Evolutionary conservation across 2,113 vertebrate species (phyloP), one percentile per base, ranked within the genome.

Genomic region (Cygnus buccinator): DNA sequence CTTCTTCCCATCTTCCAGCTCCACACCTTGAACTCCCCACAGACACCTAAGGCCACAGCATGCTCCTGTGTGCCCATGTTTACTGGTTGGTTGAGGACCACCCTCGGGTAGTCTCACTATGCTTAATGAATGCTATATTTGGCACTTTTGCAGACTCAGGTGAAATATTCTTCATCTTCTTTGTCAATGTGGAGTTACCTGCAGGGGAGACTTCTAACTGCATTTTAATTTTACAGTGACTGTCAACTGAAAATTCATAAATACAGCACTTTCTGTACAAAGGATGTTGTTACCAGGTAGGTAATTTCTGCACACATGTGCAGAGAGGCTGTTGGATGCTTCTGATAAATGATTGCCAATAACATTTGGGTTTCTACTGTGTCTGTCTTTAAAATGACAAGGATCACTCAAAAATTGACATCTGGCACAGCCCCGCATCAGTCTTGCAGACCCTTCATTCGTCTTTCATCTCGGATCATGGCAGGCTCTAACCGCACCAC

Each of bases 331-430:
- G 58, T 89, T 94, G 94, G 84, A 96, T 85, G 71, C 71, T 65
- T 84, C 93, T 80, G 68, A 91, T 90, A 78, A 96, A 96, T 15
- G 16, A 52, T 66, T 57, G 11, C 73, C 73, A 68, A 89, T 84
- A 77, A 76, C 82, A 57, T 59, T 84, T 72, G 77, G 17, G 48
- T 67, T 96, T 92, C 94, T 95, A 39, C 65, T 57, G 20, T 89
- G 94, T 77, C 63, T 96, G 66, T 48, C 54, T 94, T 90, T 79
- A 75, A 72, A 87, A 86, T 89, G 95, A 95, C 95, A 95, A 87
- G 73, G 81, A 39, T 66, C 84, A 8, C 90, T 96, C 79, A 59
- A 50, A 84, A 77, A 65, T 22, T 84, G 95, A 76, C 87, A 67
- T 95, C 90, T 68, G 89, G 80, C 97, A 89, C 84, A 89, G 75